A percentile compares a stretch with the other conserved stretches of the same genome.
Conservation (phyloP, 2,888 invertebrate genomes). For the Melinaea menophilus region DNA sequence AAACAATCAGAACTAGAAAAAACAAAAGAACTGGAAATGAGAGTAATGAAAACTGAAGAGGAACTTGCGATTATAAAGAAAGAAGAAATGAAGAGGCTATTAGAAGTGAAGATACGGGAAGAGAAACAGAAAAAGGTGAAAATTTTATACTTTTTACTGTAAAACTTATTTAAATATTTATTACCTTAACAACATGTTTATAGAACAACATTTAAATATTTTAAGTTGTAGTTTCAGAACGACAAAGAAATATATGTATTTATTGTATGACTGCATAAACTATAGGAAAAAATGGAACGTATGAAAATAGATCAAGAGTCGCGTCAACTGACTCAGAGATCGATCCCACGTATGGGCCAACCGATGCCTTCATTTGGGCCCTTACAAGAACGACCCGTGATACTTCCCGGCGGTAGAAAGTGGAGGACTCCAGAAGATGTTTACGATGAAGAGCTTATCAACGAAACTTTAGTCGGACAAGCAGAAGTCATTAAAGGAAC, state of each 20-base stretch:
- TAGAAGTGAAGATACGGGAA: constrained; percentile 52
- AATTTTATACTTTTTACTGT: not conserved
- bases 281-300: constrained; percentile 55
- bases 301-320: constrained; percentile 68
- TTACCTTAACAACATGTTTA: no score
- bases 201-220: no score
- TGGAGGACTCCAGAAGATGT: constrained; percentile 92
- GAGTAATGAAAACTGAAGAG: constrained; percentile 38
- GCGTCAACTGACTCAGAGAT: constrained; percentile 38
- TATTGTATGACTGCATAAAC: constrained; percentile 4
- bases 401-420: constrained; percentile 86
- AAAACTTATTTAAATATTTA: no score
- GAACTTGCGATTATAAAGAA: constrained; percentile 35
- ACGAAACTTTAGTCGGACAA: constrained; percentile 89
- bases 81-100: constrained; percentile 47
- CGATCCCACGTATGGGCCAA: constrained; percentile 39
- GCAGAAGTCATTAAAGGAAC: constrained; percentile 91
- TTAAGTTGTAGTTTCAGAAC: not conserved
- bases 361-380: constrained; percentile 75
- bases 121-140: constrained; percentile 56
- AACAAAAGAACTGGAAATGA: constrained; percentile 12
- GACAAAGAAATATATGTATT: not conserved
- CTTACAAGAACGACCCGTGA: constrained; percentile 83
- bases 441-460: constrained; percentile 92
- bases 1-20: constrained; percentile 7